Conservation (phyloP, 2,888 invertebrate species). For the Amiota mariae region DNA sequence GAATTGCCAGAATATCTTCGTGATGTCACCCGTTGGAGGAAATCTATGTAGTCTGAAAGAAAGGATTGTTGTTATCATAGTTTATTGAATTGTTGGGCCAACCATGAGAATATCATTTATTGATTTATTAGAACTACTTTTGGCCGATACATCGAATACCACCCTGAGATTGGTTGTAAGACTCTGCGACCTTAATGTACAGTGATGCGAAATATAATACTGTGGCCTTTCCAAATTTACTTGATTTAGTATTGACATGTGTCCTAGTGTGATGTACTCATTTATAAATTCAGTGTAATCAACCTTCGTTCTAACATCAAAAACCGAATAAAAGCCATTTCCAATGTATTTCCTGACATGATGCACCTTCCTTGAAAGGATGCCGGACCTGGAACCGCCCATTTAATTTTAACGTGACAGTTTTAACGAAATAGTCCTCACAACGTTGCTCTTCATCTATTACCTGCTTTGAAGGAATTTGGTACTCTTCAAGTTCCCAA, state of each 20-base stretch:
- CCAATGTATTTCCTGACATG: too few species aligned
- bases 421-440: background rate
- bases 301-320: too few species aligned
- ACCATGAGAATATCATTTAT: background rate
- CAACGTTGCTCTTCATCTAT: background rate
- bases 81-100: background rate
- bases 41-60: constrained; percentile 15
- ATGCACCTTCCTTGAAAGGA: too few species aligned
- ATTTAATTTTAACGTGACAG: background rate
- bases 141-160: background rate
- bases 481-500: background rate
- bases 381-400: background rate
- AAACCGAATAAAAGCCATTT: too few species aligned
- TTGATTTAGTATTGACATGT: background rate
- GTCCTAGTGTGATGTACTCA: background rate
- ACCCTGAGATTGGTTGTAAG: background rate
- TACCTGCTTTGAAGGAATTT: background rate
- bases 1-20: background rate
- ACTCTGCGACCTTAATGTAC: too few species aligned
- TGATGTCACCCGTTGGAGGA: constrained; percentile 22
- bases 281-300: background rate
- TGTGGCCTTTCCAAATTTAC: background rate
- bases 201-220: background rate
- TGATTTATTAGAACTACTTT: background rate
- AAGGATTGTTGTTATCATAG: background rate